A percentile compares a stretch with the other conserved stretches of the same genome.
Conservation (phyloP, 2,888 invertebrate species). For the Heteromyza rotundicornis region DNA sequence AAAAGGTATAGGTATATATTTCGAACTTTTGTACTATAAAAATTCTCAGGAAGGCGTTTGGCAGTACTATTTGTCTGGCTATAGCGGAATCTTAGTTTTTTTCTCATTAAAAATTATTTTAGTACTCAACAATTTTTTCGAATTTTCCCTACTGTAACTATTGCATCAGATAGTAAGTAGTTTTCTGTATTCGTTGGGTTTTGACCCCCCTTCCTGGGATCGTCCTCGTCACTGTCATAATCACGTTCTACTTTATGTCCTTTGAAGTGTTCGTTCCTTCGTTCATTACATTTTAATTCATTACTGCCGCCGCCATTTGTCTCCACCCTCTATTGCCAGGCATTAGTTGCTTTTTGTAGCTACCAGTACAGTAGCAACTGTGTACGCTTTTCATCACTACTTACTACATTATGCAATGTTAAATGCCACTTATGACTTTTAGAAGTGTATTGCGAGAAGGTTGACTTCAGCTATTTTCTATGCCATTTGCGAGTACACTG, state of each 20-base stretch:
- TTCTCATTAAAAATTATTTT: too few relatives aligned
- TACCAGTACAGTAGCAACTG: too few relatives aligned
- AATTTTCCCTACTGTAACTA: too few relatives aligned
- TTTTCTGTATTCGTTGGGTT: too few relatives aligned
- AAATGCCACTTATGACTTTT: background rate
- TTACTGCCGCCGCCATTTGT: background rate
- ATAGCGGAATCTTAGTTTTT: too few relatives aligned
- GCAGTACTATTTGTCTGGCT: too few relatives aligned
- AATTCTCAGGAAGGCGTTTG: too few relatives aligned
- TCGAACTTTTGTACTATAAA: too few relatives aligned
- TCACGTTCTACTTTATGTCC: background rate
- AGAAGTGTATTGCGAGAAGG: background rate
- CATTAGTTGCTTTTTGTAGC: background rate
- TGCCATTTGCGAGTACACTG: background rate
- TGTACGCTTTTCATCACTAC: background rate
- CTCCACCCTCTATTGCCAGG: background rate
- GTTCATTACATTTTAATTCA: background rate
- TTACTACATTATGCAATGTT: conserved; percentile 3
- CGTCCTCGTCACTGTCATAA: background rate
- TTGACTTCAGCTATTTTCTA: too few relatives aligned
- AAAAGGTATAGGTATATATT: too few relatives aligned
- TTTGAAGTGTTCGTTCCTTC: background rate
- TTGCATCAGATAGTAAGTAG: too few relatives aligned
- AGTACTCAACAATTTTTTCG: too few relatives aligned
- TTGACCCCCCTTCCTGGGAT: background rate